A percentile compares a stretch with the other conserved stretches of the same genome.
These are phyloP conservation scores for Bradysia coprophila DNA, from an alignment of 1,140 invertebrate species.

Conservation along the genomic window DNA sequence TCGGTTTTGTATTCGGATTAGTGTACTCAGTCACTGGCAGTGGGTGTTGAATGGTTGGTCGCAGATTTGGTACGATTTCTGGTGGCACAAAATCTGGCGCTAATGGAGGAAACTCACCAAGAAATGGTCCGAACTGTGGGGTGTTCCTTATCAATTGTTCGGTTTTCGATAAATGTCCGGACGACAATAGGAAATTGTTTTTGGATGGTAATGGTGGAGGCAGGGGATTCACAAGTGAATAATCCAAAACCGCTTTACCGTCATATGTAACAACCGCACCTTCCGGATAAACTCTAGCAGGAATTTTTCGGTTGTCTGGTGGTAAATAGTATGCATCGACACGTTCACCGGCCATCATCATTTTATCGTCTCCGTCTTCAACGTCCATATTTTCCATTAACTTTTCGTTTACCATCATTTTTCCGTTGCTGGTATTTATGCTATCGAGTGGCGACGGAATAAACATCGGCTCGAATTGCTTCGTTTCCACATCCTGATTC, in stretches of 20 bases:
- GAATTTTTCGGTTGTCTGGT: conserved; percentile 24
- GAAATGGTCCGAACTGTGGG: conserved; percentile 50
- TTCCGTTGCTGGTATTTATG: conserved; percentile 23
- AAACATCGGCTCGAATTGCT: conserved; percentile 52
- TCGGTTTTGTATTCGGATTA: conserved; percentile 1
- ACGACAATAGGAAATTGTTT: conserved; percentile 11
- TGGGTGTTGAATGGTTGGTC: neutral
- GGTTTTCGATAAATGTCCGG: conserved; percentile 31
- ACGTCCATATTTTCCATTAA: conserved; percentile 11
- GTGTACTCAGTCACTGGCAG: conserved; percentile 1
- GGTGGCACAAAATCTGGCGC: conserved; percentile 11
- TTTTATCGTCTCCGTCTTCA: conserved; percentile 27
- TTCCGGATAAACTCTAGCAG: conserved; percentile 22
- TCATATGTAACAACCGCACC: conserved; percentile 48
- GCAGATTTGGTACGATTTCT: neutral
- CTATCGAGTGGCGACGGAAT: conserved; percentile 45
- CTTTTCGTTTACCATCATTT: conserved; percentile 12
- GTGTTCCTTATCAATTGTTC: conserved; percentile 36
- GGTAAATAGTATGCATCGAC: conserved; percentile 47
- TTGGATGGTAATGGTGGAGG: conserved; percentile 25
- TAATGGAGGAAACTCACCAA: conserved; percentile 40
- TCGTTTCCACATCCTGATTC: conserved; percentile 24
- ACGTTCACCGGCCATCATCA: conserved; percentile 47
- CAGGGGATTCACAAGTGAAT: conserved; percentile 33
- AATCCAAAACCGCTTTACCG: conserved; percentile 45